A percentile compares a stretch with the other conserved stretches of the same genome.
These are phyloP conservation scores for Pseudoatta argentina DNA, from an alignment of 1,140 invertebrate species.

Conservation along the genomic window DNA sequence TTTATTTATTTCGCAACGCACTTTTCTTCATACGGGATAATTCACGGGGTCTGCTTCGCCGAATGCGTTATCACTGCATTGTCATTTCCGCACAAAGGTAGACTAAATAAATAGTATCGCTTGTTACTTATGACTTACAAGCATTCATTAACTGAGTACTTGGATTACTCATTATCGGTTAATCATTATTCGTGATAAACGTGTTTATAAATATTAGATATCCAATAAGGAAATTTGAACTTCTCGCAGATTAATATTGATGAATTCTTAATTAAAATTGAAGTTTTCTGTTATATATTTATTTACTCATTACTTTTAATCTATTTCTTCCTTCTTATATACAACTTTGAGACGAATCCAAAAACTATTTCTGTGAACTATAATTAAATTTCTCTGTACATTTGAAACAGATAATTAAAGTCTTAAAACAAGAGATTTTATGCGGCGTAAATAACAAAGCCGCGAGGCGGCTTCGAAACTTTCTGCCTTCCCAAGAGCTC, in stretches of 20 bases:
- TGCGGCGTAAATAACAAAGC: not conserved
- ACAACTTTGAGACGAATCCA: not conserved
- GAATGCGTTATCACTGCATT: conserved; percentile 1
- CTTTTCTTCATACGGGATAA: conserved; percentile 31
- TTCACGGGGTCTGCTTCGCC: conserved; percentile 12
- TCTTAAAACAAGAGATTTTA: not conserved
- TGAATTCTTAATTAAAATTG: not conserved
- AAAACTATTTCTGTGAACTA: not conserved
- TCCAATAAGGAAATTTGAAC: not conserved
- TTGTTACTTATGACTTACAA: not conserved
- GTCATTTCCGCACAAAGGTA: conserved; percentile 1
- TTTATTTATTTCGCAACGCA: conserved; percentile 43
- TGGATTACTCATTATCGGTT: not conserved
- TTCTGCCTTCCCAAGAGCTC: not conserved
- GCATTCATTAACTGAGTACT: not conserved
- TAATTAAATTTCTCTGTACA: not conserved
- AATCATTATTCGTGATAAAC: not conserved
- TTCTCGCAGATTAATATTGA: not conserved
- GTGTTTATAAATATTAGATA: not conserved
- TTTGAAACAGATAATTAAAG: not conserved
- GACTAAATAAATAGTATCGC: not conserved
- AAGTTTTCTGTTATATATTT: not conserved
- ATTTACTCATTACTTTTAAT: not conserved
- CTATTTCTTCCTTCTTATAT: not conserved
- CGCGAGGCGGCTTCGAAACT: not conserved